Evolutionary conservation across 2,888 invertebrate species (phyloP).

Genomic region (Blastobasis lacticolella): DNA sequence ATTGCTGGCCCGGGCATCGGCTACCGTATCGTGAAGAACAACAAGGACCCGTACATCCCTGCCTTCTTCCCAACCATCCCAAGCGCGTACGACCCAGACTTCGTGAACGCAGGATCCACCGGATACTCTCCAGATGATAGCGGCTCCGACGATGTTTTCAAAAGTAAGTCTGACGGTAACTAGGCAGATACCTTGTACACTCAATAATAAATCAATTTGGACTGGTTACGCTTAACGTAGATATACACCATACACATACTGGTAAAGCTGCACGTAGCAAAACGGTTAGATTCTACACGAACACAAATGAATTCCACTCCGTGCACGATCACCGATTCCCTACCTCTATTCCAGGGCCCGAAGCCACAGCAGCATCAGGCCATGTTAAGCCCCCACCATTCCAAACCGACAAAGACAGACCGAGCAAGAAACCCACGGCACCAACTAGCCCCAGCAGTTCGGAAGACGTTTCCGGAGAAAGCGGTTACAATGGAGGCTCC

Average conservation of each 20-base stretch:
- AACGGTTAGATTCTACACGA: too few species aligned
- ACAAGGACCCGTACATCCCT: slow-evolving; percentile 78
- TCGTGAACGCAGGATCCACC: slow-evolving; percentile 46
- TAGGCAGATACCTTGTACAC: too few species aligned
- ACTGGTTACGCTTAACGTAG: too few species aligned
- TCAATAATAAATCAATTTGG: too few species aligned
- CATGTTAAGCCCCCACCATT: slow-evolving; percentile 70
- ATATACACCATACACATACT: too few species aligned
- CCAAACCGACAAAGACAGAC: slow-evolving; percentile 48
- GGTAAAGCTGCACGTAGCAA: too few species aligned
- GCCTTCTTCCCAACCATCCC: slow-evolving; percentile 75
- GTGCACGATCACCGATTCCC: background rate
- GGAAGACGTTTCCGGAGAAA: slow-evolving; percentile 13
- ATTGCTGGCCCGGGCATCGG: slow-evolving; percentile 87
- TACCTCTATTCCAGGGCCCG: slow-evolving; percentile 40
- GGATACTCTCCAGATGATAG: slow-evolving; percentile 34
- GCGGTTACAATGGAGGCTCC: slow-evolving; percentile 3
- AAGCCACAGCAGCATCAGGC: slow-evolving; percentile 74
- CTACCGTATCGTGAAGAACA: slow-evolving; percentile 81
- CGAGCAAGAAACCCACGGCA: slow-evolving; percentile 26
- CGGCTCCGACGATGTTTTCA: slow-evolving; percentile 52
- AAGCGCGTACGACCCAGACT: slow-evolving; percentile 68
- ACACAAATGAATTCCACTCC: too few species aligned
- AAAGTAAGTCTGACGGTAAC: slow-evolving; percentile 36
- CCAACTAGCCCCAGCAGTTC: slow-evolving; percentile 21